Conservation (phyloP, 2,113 vertebrate genomes). For the Cochlearius cochlearius region DNA sequence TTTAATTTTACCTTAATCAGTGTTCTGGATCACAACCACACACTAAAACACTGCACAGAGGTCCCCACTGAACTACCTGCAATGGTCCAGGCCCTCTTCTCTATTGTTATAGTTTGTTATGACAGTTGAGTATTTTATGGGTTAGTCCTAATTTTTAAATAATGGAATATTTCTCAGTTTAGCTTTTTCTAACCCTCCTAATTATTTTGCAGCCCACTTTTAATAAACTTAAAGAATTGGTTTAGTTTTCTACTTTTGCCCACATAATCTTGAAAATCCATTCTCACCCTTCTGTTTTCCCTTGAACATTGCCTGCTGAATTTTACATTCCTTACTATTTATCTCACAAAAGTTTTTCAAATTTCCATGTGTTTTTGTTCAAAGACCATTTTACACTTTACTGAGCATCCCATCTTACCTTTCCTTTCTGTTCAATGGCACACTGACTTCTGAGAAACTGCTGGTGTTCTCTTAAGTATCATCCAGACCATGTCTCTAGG, state of each 20-base stretch:
- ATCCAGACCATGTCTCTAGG: neutral
- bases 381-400: neutral
- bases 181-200: neutral
- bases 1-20: neutral
- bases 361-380: neutral
- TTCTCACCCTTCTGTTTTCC: neutral
- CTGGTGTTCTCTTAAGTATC: neutral
- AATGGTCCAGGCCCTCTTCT: neutral
- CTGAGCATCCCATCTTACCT: neutral
- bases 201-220: neutral
- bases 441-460: neutral
- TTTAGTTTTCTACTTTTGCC: neutral
- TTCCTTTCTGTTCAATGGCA: neutral
- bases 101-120: neutral
- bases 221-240: neutral
- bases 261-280: neutral
- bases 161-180: neutral
- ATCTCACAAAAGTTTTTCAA: neutral
- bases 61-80: neutral
- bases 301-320: neutral
- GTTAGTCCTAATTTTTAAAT: neutral
- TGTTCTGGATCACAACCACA: neutral
- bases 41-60: neutral
- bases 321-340: neutral
- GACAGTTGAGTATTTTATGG: neutral